Conservation (phyloP, 1,140 invertebrate genomes). For the Drosophila simulans region DNA sequence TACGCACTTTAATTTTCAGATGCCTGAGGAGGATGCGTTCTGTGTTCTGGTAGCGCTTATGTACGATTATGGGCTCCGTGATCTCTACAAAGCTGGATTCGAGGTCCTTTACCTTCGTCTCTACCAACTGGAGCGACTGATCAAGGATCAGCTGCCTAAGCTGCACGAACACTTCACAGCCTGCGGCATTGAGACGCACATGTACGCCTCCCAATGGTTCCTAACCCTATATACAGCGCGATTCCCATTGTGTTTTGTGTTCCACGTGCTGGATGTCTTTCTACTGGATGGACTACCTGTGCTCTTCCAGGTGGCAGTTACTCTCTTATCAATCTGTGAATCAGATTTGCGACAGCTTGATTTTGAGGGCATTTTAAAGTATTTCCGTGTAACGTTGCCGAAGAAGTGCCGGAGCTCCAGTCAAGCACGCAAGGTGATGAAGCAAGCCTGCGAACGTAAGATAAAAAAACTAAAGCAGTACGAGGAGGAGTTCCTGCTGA, state of each 20-base stretch:
- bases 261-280: conserved; percentile 98
- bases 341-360: conserved; percentile 97
- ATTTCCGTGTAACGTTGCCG: conserved; percentile 97
- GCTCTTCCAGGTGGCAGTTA: conserved; percentile 97
- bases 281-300: conserved; percentile 97
- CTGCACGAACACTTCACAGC: conserved; percentile 95
- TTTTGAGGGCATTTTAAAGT: conserved; percentile 98
- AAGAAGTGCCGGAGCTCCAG: conserved; percentile 98
- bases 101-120: conserved; percentile 97
- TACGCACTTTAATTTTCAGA: conserved; percentile 86
- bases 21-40: conserved; percentile 99
- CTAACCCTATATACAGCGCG: conserved; percentile 99
- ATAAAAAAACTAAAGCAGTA: conserved; percentile 98
- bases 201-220: conserved; percentile 99
- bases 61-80: conserved; percentile 97
- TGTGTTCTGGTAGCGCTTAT: conserved; percentile 98
- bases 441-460: conserved; percentile 95
- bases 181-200: conserved; percentile 97
- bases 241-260: conserved; percentile 98
- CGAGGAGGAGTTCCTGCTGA: conserved; percentile 94
- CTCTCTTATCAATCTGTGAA: conserved; percentile 95
- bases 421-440: conserved; percentile 94
- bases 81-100: conserved; percentile 98
- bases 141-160: conserved; percentile 95
- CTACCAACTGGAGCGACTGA: conserved; percentile 97